Base-by-base conservation (phyloP, 2,888 invertebrate genomes). In the Caenorhabditis angaria region DNA sequence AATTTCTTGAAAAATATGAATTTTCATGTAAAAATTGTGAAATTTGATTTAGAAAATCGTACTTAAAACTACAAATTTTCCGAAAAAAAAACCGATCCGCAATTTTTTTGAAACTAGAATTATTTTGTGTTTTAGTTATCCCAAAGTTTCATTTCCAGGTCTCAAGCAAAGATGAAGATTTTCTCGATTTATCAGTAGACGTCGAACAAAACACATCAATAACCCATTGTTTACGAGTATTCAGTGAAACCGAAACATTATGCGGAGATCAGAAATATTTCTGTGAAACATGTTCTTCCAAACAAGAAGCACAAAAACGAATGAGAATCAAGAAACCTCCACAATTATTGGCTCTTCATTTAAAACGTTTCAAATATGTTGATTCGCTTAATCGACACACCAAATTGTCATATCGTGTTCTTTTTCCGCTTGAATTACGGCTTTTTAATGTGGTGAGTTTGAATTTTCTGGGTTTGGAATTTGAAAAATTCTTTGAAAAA, bases 151-250 rank as follows among this genome's bases (percentile, higher is more conserved):
- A 8, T 5, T 32, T 32, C 10, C 41, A 41, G 41, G 41, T 91
- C 55, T 96, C 97, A 90, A 95, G 95, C 90, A 99, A 97, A 90
- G 97, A 99, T 89, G 99, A 99, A 89, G 95, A 99, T 88, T 99
- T 99, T 89, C 93, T 99, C 87, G 99, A 99, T 83, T 90, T 99
- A 81, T 97, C 97, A 90, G 97, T 99, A 77, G 99, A 99, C 88
- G 96, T 99, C 54, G 97, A 99, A 89, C 97, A 97, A 89, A 99
- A 99, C 89, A 97, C 97, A 14, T 97, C 97, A 85, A 97, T 99
- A 82, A 97, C 97, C 0, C 96, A 97, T 89, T 99, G 97, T 89
- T 91, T 99, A 81, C 92, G 94, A 85, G 97, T 96, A 4, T 77
- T 80, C 69, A 77, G 76, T 56, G 96, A 95, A 89, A 97, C 96